Conservation (phyloP, 1,140 invertebrate genomes). For the Hylyphantes graminicola region DNA sequence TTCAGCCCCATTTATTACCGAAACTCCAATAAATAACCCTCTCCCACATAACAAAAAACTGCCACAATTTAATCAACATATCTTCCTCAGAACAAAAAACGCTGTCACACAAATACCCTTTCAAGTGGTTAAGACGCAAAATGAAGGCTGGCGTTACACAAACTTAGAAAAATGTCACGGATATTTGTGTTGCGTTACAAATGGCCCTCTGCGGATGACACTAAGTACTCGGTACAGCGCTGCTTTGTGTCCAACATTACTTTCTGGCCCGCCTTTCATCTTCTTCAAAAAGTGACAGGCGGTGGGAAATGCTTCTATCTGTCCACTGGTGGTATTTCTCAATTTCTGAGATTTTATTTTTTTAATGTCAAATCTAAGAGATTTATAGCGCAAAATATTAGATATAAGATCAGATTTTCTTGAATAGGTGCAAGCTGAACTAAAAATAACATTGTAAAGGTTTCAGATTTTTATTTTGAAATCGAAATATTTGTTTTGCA, state of each 20-base stretch:
- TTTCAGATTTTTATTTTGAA: no score
- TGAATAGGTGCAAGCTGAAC: no score
- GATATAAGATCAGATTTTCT: no score
- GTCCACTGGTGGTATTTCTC: background rate
- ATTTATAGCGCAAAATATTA: no score
- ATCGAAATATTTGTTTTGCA: no score
- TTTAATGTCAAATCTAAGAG: background rate
- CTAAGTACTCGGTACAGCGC: conserved; percentile 41
- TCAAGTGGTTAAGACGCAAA: conserved; percentile 39
- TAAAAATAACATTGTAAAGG: no score
- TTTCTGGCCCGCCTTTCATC: conserved; percentile 39
- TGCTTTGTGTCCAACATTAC: conserved; percentile 54
- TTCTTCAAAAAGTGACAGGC: conserved; percentile 47
- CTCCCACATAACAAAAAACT: background rate
- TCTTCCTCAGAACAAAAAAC: background rate
- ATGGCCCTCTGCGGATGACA: conserved; percentile 51
- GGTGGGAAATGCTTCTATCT: conserved; percentile 6
- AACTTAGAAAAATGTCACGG: conserved; percentile 55
- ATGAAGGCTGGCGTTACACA: conserved; percentile 40
- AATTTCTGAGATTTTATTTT: background rate
- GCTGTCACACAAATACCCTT: conserved; percentile 45
- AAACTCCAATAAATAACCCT: background rate
- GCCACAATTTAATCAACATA: conserved; percentile 47
- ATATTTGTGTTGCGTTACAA: conserved; percentile 58
- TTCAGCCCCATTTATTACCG: background rate